Percentiles rank a stretch among this genome's conserved stretches.
phyloP scores from a whole-genome alignment of 2,888 invertebrate genomes.

The Ormyrus pomaceus region DNA sequence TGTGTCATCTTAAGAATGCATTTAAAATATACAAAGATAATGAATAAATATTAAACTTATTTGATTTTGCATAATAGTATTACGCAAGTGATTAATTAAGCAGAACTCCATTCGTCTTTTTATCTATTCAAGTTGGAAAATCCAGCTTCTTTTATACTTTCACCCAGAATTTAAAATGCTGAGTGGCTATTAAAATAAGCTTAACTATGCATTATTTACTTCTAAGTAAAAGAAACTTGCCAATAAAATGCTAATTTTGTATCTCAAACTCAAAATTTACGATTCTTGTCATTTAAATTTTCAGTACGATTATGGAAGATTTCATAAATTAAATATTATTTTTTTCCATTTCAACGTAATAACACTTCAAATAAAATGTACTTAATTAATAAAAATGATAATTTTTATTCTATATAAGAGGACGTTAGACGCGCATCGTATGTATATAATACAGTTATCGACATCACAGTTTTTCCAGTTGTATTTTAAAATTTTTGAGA shows the following conservation, averaged over 20 bases:
- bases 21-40: not conserved
- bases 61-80: not conserved
- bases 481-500: no score
- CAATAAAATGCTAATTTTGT: slow-evolving; percentile 3
- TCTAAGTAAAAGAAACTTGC: not conserved
- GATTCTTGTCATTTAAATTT: not conserved
- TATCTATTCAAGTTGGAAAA: slow-evolving; percentile 8
- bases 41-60: not conserved
- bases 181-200: not conserved
- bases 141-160: slow-evolving; percentile 4
- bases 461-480: no score
- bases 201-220: not conserved
- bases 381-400: no score
- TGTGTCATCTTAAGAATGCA: not conserved
- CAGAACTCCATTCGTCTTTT: not conserved
- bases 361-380: no score
- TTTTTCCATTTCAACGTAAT: no score
- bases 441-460: no score
- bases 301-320: not conserved
- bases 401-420: no score
- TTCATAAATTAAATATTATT: no score
- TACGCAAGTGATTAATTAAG: slow-evolving; percentile 19
- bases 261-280: not conserved
- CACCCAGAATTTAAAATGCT: slow-evolving; percentile 7
- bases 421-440: no score